Evolutionary conservation across 2,888 invertebrate genomes (phyloP).

Genomic region (Sclerodermus sp.): DNA sequence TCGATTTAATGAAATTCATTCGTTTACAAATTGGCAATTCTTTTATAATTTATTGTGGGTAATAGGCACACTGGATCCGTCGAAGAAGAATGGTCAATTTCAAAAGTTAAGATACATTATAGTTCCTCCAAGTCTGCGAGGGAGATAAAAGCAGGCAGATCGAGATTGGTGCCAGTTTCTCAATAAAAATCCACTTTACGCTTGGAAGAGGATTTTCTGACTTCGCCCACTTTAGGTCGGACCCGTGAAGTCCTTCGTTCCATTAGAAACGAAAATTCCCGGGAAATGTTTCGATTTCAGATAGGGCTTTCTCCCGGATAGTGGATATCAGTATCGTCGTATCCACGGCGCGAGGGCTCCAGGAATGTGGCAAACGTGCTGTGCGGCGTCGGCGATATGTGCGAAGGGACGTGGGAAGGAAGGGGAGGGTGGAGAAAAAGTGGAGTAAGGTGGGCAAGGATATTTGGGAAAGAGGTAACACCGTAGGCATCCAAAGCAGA

Average conservation of each 20-base stretch:
- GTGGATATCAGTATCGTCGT: constrained; percentile 22
- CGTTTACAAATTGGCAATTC: too few relatives aligned
- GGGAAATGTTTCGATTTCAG: constrained; percentile 32
- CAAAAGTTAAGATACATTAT: too few relatives aligned
- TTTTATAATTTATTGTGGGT: too few relatives aligned
- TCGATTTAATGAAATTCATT: too few relatives aligned
- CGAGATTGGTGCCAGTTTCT: not conserved
- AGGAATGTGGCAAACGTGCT: constrained; percentile 21
- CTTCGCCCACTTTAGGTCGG: constrained; percentile 6
- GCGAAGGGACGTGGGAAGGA: too few relatives aligned
- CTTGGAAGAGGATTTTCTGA: constrained; percentile 17
- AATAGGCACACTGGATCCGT: too few relatives aligned
- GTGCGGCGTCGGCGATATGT: not conserved
- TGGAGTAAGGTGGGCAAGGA: constrained; percentile 10
- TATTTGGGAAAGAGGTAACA: constrained; percentile 26
- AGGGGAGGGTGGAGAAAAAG: too few relatives aligned
- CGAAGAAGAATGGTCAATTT: too few relatives aligned
- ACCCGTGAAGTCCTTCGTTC: constrained; percentile 17
- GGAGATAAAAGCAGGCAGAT: too few relatives aligned
- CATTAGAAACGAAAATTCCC: constrained; percentile 31
- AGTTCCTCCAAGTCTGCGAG: too few relatives aligned
- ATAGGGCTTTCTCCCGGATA: constrained; percentile 15
- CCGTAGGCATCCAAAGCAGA: constrained; percentile 28
- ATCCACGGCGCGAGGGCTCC: constrained; percentile 6
- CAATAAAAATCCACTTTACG: constrained; percentile 14